Conservation (phyloP, 2,797 vertebrate species). For the Novumbra hubbsi region DNA sequence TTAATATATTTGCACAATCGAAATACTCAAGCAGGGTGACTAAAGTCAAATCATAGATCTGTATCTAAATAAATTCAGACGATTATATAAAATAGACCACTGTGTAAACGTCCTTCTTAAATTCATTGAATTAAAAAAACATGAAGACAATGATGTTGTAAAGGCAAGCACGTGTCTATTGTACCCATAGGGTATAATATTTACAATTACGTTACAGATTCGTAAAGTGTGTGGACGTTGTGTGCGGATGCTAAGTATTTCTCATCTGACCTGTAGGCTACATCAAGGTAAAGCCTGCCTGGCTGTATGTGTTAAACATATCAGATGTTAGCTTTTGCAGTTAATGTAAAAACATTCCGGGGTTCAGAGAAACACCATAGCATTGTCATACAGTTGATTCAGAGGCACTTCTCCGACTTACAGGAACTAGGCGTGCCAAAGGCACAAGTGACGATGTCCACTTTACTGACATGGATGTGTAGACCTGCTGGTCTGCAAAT, state of each 20-base stretch:
- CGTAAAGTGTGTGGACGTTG: neutral
- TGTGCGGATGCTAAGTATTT: neutral
- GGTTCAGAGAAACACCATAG: neutral
- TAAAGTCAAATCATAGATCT: too few species aligned
- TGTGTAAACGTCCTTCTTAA: neutral
- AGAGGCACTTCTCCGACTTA: slow-evolving; percentile 57
- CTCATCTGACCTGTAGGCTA: neutral
- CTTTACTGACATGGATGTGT: slow-evolving; percentile 31
- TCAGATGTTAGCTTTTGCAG: neutral
- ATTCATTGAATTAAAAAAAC: slow-evolving; percentile 43
- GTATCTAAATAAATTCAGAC: neutral
- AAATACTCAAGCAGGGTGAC: too few species aligned
- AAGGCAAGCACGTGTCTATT: slow-evolving; percentile 14
- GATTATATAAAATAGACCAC: neutral
- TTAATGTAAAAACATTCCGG: neutral
- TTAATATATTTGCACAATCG: too few species aligned
- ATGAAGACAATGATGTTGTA: neutral
- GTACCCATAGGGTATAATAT: slow-evolving; percentile 60
- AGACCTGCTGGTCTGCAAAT: neutral
- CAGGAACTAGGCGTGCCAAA: slow-evolving; percentile 71
- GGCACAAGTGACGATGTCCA: slow-evolving; percentile 68
- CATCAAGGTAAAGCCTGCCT: neutral
- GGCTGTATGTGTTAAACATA: neutral
- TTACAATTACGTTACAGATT: neutral
- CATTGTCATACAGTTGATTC: slow-evolving; percentile 12